Base-by-base conservation (phyloP, 2,113 vertebrate genomes). In the Dromaius novaehollandiae region DNA sequence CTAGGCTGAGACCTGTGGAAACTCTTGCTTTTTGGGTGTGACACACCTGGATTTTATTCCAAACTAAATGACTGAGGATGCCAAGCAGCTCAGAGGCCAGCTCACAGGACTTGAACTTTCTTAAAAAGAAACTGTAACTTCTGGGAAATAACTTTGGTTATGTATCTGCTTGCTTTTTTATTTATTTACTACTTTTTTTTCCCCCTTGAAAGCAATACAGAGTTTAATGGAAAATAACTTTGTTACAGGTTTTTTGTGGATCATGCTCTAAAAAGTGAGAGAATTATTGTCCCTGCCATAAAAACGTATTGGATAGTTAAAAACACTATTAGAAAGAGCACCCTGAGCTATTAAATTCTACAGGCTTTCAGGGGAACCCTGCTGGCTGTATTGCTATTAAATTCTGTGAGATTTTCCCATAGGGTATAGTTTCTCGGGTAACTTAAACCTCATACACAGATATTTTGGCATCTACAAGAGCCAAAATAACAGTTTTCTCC, bases 381-480 rank as follows among this genome's bases (percentile, higher is more conserved):
- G 21, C 51, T 65, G 76, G 44, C 66, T 85, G 12, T 28, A 8
- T 9, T 80, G 28, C 82, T 83, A 4, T 42, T 82, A 13, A 42
- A 26, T 65, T 42, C 66, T 50, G 26, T 4, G 82, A 79, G 58
- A 70, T 77, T 91, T 93, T 71, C 71, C 75, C 38, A 36, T 42
- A 28, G 60, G 80, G 13, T n/a, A 5, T 5, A 17, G 30, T 42
- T 88, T 75, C 74, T 71, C 34, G 25, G 32, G 60, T 71, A 95
- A 56, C 18, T 73, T 40, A 32, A 34, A 25, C 73, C 0, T 0
- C 1, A 2, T 19, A 8, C 3, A 3, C 36, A 6, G 20, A 19
- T 30, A 48, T 13, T 21, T 0, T 3, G 42, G 56, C 60, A 55
- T 2, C 60, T 16, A 21, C 8, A 63, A 50, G 46, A 84, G 19